A percentile compares a stretch with the other conserved stretches of the same genome.
Evolutionary conservation across 2,888 invertebrate species (phyloP).

Genomic region (Chloroclystis v-ata): DNA sequence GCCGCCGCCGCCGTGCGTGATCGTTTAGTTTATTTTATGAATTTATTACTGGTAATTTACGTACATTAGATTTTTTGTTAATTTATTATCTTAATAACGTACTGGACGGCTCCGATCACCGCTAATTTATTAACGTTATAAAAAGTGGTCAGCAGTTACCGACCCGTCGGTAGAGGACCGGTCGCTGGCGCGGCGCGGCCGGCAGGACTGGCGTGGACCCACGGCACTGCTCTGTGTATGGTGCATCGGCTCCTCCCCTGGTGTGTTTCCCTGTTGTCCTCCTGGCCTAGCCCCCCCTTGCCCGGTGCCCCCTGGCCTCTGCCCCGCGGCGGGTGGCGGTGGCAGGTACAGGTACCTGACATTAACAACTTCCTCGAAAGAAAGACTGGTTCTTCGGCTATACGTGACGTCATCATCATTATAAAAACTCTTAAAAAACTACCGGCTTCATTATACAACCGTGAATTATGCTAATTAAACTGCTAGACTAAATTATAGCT

Average conservation of each 20-base stretch:
- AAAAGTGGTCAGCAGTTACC: background rate
- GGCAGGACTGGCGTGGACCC: too few species aligned
- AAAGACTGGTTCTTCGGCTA: background rate
- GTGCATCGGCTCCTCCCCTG: too few species aligned
- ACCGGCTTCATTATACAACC: background rate
- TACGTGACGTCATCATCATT: background rate
- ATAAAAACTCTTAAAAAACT: background rate
- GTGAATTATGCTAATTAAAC: background rate
- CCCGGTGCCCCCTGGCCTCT: too few species aligned
- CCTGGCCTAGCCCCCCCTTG: too few species aligned
- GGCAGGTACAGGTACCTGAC: background rate
- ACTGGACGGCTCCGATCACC: background rate
- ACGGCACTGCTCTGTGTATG: too few species aligned
- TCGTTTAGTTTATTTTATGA: background rate
- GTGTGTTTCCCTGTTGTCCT: too few species aligned
- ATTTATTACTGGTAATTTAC: background rate
- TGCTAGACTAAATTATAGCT: background rate
- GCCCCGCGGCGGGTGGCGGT: too few species aligned
- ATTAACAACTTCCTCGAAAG: background rate
- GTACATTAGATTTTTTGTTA: background rate
- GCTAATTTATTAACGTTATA: background rate
- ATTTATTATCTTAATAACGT: background rate
- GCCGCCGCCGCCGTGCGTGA: background rate
- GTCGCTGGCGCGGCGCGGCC: background rate
- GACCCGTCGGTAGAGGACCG: background rate